Conservation (phyloP, 2,888 invertebrate genomes). For the Lasioglossum calceatum region DNA sequence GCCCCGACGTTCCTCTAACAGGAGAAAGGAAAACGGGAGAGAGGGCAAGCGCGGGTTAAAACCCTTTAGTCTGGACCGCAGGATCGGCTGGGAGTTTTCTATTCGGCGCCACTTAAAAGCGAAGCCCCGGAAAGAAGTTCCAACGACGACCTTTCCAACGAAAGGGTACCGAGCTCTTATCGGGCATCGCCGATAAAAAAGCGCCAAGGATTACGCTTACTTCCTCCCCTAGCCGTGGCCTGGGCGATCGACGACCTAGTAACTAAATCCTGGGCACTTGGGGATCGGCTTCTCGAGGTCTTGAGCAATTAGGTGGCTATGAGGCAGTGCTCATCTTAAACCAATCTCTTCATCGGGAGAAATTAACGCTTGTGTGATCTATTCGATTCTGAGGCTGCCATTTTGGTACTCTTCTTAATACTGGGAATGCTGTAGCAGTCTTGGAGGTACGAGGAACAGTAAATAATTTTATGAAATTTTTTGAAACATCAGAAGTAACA, state of each 20-base stretch:
- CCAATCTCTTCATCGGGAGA: background rate
- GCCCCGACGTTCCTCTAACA: constrained; percentile 51
- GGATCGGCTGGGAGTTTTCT: constrained; percentile 74
- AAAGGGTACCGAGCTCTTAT: constrained; percentile 34
- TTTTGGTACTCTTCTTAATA: background rate
- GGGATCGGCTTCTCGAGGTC: background rate
- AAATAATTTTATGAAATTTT: background rate
- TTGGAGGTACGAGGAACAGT: background rate
- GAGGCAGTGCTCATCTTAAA: background rate
- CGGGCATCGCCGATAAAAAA: constrained; percentile 23
- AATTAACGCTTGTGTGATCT: background rate
- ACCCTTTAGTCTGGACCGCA: constrained; percentile 83
- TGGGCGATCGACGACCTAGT: background rate
- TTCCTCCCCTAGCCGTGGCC: background rate
- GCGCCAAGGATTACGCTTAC: constrained; percentile 15
- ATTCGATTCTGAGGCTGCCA: background rate
- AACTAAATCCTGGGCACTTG: constrained; percentile 6
- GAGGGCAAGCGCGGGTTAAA: constrained; percentile 74
- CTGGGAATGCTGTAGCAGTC: background rate
- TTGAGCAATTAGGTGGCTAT: background rate
- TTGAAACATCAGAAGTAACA: background rate
- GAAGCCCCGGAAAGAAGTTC: constrained; percentile 71
- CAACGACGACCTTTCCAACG: constrained; percentile 20
- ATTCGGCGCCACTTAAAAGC: constrained; percentile 78
- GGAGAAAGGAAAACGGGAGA: constrained; percentile 32